A percentile compares a stretch with the other conserved stretches of the same genome.
These are phyloP conservation scores for Agriopis leucophaearia DNA, from an alignment of 2,888 invertebrate genomes.

Conservation along the genomic window DNA sequence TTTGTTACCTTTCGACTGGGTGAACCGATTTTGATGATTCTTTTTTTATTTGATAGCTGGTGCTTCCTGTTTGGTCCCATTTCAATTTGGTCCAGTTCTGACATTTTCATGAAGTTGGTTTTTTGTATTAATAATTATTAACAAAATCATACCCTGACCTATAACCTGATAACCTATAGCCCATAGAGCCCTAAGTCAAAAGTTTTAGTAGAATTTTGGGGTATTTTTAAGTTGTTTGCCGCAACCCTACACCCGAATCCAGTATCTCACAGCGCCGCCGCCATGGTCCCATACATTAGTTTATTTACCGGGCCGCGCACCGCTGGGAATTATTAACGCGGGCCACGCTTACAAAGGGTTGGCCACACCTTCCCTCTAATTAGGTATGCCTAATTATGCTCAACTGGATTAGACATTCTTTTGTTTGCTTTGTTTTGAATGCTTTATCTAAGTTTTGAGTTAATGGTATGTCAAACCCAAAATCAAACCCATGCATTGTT, in stretches of 20 bases:
- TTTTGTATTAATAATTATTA: too few species aligned
- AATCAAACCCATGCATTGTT: too few species aligned
- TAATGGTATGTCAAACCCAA: neutral
- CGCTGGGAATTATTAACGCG: slow-evolving; percentile 56
- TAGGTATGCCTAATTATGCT: slow-evolving; percentile 22
- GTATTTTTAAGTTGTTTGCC: neutral
- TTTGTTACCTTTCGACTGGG: too few species aligned
- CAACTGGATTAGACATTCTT: slow-evolving; percentile 17
- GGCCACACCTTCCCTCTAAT: slow-evolving; percentile 25
- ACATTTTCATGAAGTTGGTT: too few species aligned
- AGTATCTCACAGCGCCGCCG: slow-evolving; percentile 12
- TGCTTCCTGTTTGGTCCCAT: too few species aligned
- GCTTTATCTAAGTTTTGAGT: slow-evolving; percentile 1
- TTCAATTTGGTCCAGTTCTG: too few species aligned
- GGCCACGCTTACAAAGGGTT: slow-evolving; percentile 26
- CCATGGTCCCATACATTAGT: slow-evolving; percentile 49
- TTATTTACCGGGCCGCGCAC: slow-evolving; percentile 56
- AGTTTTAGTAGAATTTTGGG: too few species aligned
- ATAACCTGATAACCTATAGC: too few species aligned
- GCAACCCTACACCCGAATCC: slow-evolving; percentile 35
- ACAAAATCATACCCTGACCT: too few species aligned
- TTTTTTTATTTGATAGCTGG: too few species aligned
- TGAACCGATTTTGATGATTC: too few species aligned
- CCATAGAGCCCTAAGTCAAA: too few species aligned
- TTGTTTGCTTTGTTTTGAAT: slow-evolving; percentile 22